Evolutionary conservation across 2,113 vertebrate genomes (phyloP).

Genomic region (Maccullochella peelii): DNA sequence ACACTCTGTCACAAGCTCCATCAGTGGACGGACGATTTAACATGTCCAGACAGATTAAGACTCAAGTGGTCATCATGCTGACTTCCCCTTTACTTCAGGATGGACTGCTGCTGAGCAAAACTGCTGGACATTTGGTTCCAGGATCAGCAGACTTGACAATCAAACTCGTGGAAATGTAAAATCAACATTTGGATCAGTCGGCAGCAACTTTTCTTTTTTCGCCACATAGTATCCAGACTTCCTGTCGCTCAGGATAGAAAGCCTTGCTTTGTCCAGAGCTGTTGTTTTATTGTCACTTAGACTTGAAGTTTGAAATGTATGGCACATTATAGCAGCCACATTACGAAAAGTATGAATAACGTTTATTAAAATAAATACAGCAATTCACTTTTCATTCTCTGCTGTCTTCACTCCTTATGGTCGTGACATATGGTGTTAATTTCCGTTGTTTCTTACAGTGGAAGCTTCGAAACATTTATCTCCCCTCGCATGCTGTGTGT

Average conservation of each 20-base stretch:
- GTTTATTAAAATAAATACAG: slow-evolving; percentile 52
- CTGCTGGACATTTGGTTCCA: slow-evolving; percentile 28
- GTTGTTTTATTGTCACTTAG: slow-evolving; percentile 8
- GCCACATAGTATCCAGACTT: not conserved
- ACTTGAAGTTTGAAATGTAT: slow-evolving; percentile 8
- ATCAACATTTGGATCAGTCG: slow-evolving; percentile 21
- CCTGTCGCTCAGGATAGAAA: slow-evolving; percentile 19
- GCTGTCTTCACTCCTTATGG: slow-evolving; percentile 19
- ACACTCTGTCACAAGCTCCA: not conserved
- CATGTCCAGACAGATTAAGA: slow-evolving; percentile 34
- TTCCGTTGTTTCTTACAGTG: slow-evolving; percentile 51
- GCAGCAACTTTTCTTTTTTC: slow-evolving; percentile 3
- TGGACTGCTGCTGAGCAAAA: slow-evolving; percentile 34
- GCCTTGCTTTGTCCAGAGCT: slow-evolving; percentile 21
- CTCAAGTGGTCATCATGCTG: not conserved
- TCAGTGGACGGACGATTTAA: slow-evolving; percentile 21
- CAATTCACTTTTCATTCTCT: slow-evolving; percentile 22
- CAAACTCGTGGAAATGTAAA: slow-evolving; percentile 33
- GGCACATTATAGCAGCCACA: slow-evolving; percentile 11
- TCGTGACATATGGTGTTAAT: slow-evolving; percentile 3
- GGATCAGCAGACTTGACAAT: slow-evolving; percentile 23
- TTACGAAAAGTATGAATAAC: slow-evolving; percentile 32
- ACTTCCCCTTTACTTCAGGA: slow-evolving; percentile 24
- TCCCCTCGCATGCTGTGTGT: slow-evolving; percentile 39
- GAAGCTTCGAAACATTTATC: slow-evolving; percentile 73